These are phyloP conservation scores for Acipenser oxyrinchus DNA, from an alignment of 2,797 vertebrate genomes.

Conservation along the genomic window DNA sequence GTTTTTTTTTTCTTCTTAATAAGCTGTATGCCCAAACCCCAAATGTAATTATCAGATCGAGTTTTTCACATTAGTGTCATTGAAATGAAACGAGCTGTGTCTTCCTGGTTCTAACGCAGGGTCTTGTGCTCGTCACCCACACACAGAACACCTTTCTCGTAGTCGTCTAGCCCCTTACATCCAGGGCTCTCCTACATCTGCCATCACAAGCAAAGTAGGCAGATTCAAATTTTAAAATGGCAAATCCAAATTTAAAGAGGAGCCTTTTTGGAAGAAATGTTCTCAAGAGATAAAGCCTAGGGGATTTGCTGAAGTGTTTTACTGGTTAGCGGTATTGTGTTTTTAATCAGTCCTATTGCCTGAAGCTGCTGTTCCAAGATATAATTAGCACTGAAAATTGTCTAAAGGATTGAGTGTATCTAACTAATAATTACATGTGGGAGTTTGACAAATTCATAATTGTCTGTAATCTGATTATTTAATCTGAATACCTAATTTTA, in stretches of 20 bases:
- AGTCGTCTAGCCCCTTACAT: constrained; percentile 5
- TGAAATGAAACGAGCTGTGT: constrained; percentile 13
- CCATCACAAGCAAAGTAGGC: not conserved
- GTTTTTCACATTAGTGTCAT: constrained; percentile 17
- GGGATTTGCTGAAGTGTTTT: constrained; percentile 12
- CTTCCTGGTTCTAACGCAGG: constrained; percentile 2
- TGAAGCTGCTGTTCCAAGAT: constrained; percentile 48
- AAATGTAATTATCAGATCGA: constrained; percentile 16
- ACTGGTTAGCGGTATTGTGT: not conserved
- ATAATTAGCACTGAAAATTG: constrained; percentile 23
- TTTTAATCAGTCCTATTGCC: not conserved
- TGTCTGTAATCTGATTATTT: constrained; percentile 40
- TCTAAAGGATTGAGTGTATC: constrained; percentile 37
- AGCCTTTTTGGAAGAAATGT: constrained; percentile 9
- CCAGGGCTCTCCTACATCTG: constrained; percentile 12
- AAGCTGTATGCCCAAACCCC: not conserved
- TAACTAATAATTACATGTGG: constrained; percentile 34
- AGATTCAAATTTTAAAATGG: no score
- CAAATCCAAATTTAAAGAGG: no score
- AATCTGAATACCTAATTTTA: constrained; percentile 14
- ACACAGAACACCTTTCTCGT: constrained; percentile 14
- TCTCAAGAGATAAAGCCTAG: constrained; percentile 14
- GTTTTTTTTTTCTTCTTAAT: not conserved
- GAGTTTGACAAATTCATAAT: constrained; percentile 35
- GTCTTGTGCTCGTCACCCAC: constrained; percentile 1